These are phyloP conservation scores for Nannoperca obscura DNA, from an alignment of 2,797 vertebrate species.

Conservation along the genomic window DNA sequence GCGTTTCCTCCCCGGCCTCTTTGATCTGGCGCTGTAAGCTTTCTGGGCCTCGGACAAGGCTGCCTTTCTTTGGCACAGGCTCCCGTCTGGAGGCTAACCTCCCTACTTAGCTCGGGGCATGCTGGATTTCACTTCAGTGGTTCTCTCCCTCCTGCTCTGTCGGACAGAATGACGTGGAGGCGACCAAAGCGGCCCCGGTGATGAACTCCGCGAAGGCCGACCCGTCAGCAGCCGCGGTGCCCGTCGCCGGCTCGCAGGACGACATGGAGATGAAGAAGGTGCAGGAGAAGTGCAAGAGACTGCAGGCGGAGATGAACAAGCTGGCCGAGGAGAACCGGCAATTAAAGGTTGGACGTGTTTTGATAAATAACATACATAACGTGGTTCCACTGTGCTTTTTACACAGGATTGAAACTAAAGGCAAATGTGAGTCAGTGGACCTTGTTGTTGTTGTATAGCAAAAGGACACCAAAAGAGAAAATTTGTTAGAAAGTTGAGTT, in stretches of 20 bases:
- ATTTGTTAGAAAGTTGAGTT: not conserved
- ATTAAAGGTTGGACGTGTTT: constrained; percentile 88
- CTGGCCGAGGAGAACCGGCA: constrained; percentile 94
- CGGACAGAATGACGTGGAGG: constrained; percentile 90
- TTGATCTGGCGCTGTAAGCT: constrained; percentile 63
- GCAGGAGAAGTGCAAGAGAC: constrained; percentile 95
- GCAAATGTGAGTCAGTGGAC: not conserved
- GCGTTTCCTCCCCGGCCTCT: constrained; percentile 58
- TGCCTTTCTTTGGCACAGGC: constrained; percentile 55
- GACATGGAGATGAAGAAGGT: constrained; percentile 93
- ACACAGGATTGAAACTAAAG: not conserved
- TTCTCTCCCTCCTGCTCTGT: constrained; percentile 32
- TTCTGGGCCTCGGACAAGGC: constrained; percentile 52
- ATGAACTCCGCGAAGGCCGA: constrained; percentile 90
- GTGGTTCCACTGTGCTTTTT: not conserved
- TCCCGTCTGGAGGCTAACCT: constrained; percentile 57
- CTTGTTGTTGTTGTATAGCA: not conserved
- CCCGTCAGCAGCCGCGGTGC: constrained; percentile 66
- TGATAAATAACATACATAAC: not conserved
- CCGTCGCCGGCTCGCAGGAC: constrained; percentile 84
- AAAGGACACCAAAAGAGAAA: not conserved
- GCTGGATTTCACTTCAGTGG: constrained; percentile 55
- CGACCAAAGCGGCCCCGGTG: constrained; percentile 84
- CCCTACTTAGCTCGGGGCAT: constrained; percentile 34
- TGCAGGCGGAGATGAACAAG: constrained; percentile 92